Conservation (phyloP, 2,797 vertebrate genomes). For the Peromyscus attwateri region DNA sequence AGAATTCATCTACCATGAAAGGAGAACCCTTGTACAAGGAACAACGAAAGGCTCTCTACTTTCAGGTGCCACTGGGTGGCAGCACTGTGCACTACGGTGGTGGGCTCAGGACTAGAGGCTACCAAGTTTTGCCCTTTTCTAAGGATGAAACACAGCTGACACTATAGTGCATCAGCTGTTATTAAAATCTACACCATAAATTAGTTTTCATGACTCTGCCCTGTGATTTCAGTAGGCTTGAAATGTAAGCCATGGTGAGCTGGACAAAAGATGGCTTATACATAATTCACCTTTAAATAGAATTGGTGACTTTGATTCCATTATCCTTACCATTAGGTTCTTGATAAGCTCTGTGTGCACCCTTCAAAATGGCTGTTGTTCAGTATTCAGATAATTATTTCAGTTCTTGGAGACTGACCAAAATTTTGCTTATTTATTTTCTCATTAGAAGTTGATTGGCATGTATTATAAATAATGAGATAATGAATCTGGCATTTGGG, state of each 20-base stretch:
- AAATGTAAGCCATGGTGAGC: conserved; percentile 14
- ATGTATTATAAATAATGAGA: conserved; percentile 31
- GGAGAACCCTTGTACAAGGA: conserved; percentile 12
- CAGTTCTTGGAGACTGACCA: background rate
- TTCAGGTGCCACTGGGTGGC: conserved; percentile 14
- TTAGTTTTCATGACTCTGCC: conserved; percentile 47
- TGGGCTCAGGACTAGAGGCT: conserved; percentile 56
- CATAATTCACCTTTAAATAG: conserved; percentile 63
- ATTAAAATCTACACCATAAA: conserved; percentile 62
- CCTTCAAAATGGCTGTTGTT: conserved; percentile 25
- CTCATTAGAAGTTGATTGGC: background rate
- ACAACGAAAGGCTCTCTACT: conserved; percentile 63
- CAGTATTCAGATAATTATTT: conserved; percentile 53
- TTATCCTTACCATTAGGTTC: background rate
- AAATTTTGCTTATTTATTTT: conserved; percentile 27
- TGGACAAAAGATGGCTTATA: conserved; percentile 6
- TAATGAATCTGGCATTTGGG: background rate
- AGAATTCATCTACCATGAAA: conserved; percentile 46
- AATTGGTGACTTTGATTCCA: conserved; percentile 31
- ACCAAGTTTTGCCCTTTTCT: conserved; percentile 67
- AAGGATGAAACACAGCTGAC: conserved; percentile 68
- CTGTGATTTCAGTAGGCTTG: conserved; percentile 40
- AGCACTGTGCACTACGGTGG: conserved; percentile 45
- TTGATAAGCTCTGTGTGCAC: conserved; percentile 36
- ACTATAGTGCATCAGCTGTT: conserved; percentile 41